A percentile compares a stretch with the other conserved stretches of the same genome.
Conservation (phyloP, 2,113 vertebrate genomes). For the Lepus europaeus region DNA sequence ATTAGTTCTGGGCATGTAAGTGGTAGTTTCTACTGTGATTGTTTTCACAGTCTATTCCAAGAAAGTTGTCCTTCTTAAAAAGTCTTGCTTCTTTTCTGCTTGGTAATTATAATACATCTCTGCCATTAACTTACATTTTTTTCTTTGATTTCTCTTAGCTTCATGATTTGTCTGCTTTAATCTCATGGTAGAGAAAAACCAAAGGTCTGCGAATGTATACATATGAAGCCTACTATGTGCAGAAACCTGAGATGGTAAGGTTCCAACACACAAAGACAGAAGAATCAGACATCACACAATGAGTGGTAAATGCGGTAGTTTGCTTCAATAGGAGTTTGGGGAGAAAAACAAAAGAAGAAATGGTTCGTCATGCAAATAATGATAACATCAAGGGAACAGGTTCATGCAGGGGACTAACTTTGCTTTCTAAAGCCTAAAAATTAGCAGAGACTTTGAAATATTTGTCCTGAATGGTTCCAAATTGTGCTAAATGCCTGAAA, state of each 20-base stretch:
- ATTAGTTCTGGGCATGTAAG: background rate
- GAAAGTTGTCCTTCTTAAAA: background rate
- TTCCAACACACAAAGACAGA: background rate
- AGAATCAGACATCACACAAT: background rate
- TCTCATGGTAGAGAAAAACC: background rate
- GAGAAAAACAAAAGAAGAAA: background rate
- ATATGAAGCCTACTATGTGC: background rate
- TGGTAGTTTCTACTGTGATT: background rate
- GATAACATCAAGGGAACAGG: background rate
- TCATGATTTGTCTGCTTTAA: slow-evolving; percentile 11
- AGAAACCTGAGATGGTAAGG: background rate
- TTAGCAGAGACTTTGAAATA: background rate
- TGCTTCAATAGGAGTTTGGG: background rate
- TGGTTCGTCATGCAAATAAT: background rate
- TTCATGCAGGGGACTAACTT: background rate
- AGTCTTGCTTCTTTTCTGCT: background rate
- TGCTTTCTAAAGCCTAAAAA: background rate
- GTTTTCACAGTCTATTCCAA: slow-evolving; percentile 10
- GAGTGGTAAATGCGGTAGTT: background rate
- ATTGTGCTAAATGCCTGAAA: background rate
- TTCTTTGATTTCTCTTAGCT: slow-evolving; percentile 23
- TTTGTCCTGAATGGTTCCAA: background rate
- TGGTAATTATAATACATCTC: background rate
- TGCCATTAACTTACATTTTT: background rate
- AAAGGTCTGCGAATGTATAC: background rate